These are phyloP conservation scores for Spheniscus mendiculus DNA, from an alignment of 2,113 vertebrate species.

Conservation along the genomic window DNA sequence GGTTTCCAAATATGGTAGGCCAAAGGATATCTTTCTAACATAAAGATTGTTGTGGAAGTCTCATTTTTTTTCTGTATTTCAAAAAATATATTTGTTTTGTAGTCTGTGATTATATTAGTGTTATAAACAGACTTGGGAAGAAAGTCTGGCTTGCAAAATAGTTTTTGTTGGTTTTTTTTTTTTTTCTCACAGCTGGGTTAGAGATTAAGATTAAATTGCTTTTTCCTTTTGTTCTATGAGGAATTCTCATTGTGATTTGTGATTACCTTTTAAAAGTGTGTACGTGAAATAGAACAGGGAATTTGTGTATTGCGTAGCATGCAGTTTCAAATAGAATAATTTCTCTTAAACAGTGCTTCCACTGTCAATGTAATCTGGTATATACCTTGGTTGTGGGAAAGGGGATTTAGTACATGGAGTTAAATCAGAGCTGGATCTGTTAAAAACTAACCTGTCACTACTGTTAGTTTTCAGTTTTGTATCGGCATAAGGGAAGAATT, in stretches of 20 bases:
- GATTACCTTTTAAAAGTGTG: not conserved
- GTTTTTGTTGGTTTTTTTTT: not conserved
- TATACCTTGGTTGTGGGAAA: not conserved
- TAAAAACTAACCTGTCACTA: not conserved
- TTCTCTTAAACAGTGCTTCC: not conserved
- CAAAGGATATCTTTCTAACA: not conserved
- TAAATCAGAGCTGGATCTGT: not conserved
- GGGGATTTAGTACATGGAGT: not conserved
- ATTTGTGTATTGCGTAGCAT: not conserved
- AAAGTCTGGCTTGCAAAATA: not conserved
- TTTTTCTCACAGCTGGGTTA: not conserved
- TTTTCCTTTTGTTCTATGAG: not conserved
- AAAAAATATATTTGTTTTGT: not conserved
- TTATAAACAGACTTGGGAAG: not conserved
- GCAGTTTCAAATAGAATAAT: not conserved
- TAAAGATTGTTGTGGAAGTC: not conserved
- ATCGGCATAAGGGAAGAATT: accelerated
- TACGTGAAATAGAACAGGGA: not conserved
- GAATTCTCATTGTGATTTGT: not conserved
- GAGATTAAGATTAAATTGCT: not conserved
- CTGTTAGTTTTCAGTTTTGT: not conserved
- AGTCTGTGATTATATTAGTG: not conserved
- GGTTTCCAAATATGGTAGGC: not conserved
- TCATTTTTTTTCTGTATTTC: not conserved
- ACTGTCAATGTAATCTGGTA: accelerated